Evolutionary conservation across 2,113 vertebrate genomes (phyloP), one percentile per base, ranked within the genome.

Genomic region (Castor canadensis): DNA sequence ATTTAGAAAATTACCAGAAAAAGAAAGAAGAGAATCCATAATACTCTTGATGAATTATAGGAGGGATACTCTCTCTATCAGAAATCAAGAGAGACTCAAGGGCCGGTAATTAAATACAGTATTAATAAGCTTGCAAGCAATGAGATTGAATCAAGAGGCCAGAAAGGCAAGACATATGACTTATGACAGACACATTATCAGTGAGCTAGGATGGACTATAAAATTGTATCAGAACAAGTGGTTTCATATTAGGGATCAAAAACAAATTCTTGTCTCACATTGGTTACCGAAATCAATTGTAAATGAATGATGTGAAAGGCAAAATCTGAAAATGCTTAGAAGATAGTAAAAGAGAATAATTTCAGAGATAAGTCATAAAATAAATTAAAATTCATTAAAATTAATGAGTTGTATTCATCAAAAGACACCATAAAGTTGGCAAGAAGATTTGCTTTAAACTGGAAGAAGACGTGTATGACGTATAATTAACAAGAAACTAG

Each of bases 361-460:
- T 69, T 35, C 79, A 72, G 19, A 80, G 10, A 17, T 45, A n/a
- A 6, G 1, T 60, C 58, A 69, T 38, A 69, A 76, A 75, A 20
- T 75, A 76, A 85, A 54, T 52, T 79, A 73, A 20, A 89, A 86
- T 89, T 12, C 38, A 66, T 67, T 77, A 60, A 89, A 93, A 86
- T 75, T 26, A 73, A 56, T 88, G 91, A 66, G 38, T 7, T 93
- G 1, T 64, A 35, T 72, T 89, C 54, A 71, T 64, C 77, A 66
- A 82, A 91, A 56, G 32, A 87, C 7, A 56, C 6, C 16, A 72
- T 11, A 60, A 58, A 67, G 32, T 49, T n/a, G 66, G n/a, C n/a
- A 56, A 77, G 47, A 52, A 28, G 15, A 73, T 26, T 69, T 40
- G 15, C 30, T 88, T 84, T 32, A 54, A 84, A 52, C 22, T 91